Conservation (phyloP, 2,797 vertebrate species). For the Notolepis coatsorum region DNA sequence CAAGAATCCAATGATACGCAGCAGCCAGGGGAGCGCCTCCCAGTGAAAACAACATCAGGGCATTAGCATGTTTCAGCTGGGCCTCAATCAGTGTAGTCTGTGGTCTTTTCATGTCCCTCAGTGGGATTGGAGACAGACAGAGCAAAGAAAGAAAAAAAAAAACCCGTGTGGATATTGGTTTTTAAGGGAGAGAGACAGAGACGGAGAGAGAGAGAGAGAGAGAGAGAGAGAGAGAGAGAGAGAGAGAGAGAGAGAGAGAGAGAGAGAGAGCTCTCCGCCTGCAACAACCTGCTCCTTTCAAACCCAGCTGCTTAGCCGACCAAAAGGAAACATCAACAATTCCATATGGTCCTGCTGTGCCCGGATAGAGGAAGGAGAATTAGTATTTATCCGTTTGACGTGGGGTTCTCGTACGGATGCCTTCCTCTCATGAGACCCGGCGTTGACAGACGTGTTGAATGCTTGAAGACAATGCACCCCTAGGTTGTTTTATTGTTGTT, state of each 20-base stretch:
- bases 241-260: slow-evolving; percentile 37
- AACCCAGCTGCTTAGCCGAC: slow-evolving; percentile 63
- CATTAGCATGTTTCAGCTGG: slow-evolving; percentile 82
- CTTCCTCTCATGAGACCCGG: slow-evolving; percentile 36
- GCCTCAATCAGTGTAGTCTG: slow-evolving; percentile 74
- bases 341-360: slow-evolving; percentile 70
- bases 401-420: slow-evolving; percentile 44
- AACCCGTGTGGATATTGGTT: slow-evolving; percentile 57
- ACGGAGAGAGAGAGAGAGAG: slow-evolving; percentile 35
- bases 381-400: slow-evolving; percentile 32
- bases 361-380: slow-evolving; percentile 58
- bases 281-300: slow-evolving; percentile 47
- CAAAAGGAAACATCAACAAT: slow-evolving; percentile 56
- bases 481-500: too few relatives aligned
- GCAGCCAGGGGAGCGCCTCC: too few relatives aligned
- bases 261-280: slow-evolving; percentile 37
- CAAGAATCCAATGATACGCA: too few relatives aligned
- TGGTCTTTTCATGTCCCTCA: slow-evolving; percentile 70
- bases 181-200: slow-evolving; percentile 43
- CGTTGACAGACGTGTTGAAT: slow-evolving; percentile 49
- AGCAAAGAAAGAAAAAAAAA: slow-evolving; percentile 58
- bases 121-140: slow-evolving; percentile 59
- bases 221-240: slow-evolving; percentile 43
- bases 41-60: slow-evolving; percentile 77
- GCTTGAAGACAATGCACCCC: background rate